Conservation (phyloP, 2,113 vertebrate species). For the Strigops habroptila region DNA sequence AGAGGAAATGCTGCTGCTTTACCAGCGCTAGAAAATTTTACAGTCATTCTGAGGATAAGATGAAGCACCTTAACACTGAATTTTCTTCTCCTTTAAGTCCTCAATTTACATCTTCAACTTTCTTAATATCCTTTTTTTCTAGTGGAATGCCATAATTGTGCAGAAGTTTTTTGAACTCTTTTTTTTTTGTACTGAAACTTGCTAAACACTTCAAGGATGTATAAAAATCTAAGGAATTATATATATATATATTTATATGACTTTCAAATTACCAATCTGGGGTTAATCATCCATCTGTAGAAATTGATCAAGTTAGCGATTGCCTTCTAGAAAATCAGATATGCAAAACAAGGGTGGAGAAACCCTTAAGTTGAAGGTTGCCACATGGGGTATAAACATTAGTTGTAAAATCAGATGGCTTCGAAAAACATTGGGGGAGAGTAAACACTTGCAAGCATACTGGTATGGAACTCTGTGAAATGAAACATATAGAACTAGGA, state of each 20-base stretch:
- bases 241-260: background rate
- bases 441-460: background rate
- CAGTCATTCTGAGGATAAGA: background rate
- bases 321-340: background rate
- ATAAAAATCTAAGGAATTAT: background rate
- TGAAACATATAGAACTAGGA: background rate
- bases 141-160: background rate
- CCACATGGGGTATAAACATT: background rate
- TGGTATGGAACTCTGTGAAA: background rate
- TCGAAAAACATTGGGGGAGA: background rate
- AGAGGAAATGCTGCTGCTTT: background rate
- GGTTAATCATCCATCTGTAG: background rate
- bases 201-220: background rate
- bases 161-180: background rate
- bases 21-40: background rate
- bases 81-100: background rate
- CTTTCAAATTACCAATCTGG: background rate
- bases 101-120: background rate
- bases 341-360: background rate
- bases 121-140: background rate
- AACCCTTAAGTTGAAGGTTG: background rate
- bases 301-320: background rate
- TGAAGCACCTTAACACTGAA: background rate
- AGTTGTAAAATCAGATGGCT: background rate
- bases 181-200: background rate